Conservation (phyloP, 2,113 vertebrate genomes). For the Nymphicus hollandicus region DNA sequence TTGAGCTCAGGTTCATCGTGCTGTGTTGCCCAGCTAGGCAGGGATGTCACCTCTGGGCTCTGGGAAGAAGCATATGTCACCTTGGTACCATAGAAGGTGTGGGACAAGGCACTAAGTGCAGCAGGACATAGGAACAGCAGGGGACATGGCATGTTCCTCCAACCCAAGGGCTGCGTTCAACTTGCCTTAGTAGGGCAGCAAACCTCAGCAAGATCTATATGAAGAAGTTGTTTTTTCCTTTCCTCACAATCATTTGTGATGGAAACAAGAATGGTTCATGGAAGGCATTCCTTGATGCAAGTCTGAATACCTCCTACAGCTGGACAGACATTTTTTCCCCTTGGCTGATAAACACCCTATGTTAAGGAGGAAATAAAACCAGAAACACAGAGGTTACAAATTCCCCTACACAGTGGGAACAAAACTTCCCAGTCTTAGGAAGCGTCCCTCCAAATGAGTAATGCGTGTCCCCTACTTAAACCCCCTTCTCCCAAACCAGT, state of each 20-base stretch:
- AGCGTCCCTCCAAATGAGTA: neutral
- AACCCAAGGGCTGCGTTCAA: neutral
- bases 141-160: neutral
- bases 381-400: neutral
- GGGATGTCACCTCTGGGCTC: neutral
- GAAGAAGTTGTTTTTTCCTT: neutral
- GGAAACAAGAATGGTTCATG: neutral
- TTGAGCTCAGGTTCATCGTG: neutral
- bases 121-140: neutral
- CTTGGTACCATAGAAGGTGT: neutral
- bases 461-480: neutral
- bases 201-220: neutral
- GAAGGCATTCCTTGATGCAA: neutral
- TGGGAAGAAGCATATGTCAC: neutral
- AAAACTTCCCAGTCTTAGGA: slow-evolving; percentile 2
- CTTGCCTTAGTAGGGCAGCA: neutral
- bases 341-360: neutral
- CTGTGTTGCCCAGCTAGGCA: neutral
- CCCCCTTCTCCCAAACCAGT: neutral
- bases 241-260: neutral
- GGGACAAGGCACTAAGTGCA: neutral
- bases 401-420: neutral
- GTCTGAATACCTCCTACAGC: neutral
- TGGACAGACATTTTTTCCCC: neutral
- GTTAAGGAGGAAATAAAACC: neutral